These are phyloP conservation scores for Wasmannia auropunctata DNA, from an alignment of 1,140 invertebrate species.

Conservation along the genomic window DNA sequence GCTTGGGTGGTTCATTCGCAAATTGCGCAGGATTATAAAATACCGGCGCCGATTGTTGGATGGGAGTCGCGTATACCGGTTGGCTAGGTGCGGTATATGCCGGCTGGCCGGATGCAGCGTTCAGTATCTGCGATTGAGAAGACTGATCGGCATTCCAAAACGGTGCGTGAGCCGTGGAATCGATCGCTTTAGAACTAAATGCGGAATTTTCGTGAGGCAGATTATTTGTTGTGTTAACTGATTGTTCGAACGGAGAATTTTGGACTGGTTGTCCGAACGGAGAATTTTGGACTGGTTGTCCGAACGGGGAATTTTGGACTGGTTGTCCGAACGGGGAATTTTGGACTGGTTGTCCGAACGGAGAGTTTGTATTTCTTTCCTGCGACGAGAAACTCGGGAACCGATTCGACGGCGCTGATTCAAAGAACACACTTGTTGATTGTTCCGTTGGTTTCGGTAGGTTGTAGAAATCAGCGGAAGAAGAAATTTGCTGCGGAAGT, in stretches of 20 bases:
- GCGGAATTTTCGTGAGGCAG: neutral
- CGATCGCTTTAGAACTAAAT: neutral
- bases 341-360: neutral
- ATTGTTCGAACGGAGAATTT: no score
- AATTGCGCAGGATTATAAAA: conserved; percentile 78
- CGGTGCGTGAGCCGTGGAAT: neutral
- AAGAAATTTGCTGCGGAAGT: neutral
- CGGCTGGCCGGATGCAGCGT: neutral
- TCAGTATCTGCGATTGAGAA: neutral
- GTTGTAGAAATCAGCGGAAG: neutral
- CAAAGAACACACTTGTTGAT: conserved; percentile 37
- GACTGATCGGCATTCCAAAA: conserved; percentile 26
- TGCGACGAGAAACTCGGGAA: conserved; percentile 14
- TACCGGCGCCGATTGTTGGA: conserved; percentile 19
- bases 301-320: neutral
- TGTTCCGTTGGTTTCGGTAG: neutral
- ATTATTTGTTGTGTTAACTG: neutral
- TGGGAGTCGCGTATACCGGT: conserved; percentile 26
- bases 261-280: neutral
- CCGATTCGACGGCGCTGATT: neutral
- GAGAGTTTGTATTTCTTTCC: neutral
- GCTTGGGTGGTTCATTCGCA: conserved; percentile 23
- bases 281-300: neutral
- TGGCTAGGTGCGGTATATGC: conserved; percentile 1
- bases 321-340: neutral